Evolutionary conservation across 2,113 vertebrate species (phyloP).

Genomic region (Phalacrocorax brasilianus): DNA sequence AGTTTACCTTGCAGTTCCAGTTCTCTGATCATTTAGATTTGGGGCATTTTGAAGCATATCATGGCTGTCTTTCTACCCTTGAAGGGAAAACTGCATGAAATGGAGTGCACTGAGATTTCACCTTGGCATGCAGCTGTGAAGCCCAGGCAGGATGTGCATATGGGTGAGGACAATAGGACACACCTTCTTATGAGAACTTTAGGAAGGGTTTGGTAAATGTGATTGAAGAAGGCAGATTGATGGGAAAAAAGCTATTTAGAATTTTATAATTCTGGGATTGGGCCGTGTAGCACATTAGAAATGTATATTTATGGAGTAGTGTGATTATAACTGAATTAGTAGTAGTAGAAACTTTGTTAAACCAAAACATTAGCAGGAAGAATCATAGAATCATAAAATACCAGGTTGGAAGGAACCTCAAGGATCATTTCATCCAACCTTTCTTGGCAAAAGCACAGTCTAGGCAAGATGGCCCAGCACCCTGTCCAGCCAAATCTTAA

Average conservation of each 20-base stretch:
- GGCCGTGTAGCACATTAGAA: background rate
- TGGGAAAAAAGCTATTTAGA: background rate
- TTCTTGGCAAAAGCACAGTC: background rate
- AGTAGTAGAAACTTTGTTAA: background rate
- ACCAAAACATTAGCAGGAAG: background rate
- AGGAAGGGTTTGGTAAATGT: background rate
- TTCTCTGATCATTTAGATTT: background rate
- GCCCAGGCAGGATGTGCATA: background rate
- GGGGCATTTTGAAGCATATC: background rate
- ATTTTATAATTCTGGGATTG: background rate
- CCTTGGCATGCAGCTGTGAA: background rate
- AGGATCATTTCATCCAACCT: background rate
- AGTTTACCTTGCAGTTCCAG: background rate
- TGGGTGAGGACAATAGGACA: background rate
- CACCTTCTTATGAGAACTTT: background rate
- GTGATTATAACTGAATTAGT: background rate
- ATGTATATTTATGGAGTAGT: background rate
- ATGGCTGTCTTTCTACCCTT: background rate
- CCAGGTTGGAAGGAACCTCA: background rate
- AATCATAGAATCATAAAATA: background rate
- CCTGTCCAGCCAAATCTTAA: background rate
- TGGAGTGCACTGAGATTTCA: background rate
- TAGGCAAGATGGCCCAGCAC: background rate
- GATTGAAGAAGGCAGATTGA: background rate
- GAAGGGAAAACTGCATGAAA: background rate